Base-by-base conservation (phyloP, 2,797 vertebrate genomes). In the Notolepis coatsorum region DNA sequence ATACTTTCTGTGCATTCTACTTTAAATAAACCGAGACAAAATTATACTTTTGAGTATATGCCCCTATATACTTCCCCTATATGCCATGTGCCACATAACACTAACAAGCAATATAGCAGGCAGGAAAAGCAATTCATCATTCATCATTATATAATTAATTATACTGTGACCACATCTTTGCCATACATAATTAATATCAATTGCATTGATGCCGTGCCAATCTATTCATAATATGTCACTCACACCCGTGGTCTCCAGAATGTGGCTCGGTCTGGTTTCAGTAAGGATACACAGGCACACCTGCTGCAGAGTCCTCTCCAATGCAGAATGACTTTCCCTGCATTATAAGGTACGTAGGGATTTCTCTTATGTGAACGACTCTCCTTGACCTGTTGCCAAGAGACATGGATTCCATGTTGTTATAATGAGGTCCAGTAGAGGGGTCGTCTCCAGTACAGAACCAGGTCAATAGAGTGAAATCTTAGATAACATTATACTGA, bases 21-120 rank as follows among this genome's bases (percentile, higher is more conserved):
- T 30, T 61, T 79, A 3, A 85, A 88, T 84, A 81, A 86, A 37
- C 43, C 5, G 56, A n/a, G 17, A 37, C 7, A 43, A 42, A 21
- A 7, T 1, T 13, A 49, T 7, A 20, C 2, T 7, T 15, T 30
- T n/a, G n/a, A n/a, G n/a, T n/a, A n/a, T n/a, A n/a, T n/a, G n/a
- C n/a, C n/a, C n/a, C n/a, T n/a, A n/a, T n/a, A n/a, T n/a, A n/a
- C n/a, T n/a, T n/a, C n/a, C n/a, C n/a, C n/a, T n/a, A n/a, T n/a
- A n/a, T n/a, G n/a, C n/a, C n/a, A n/a, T n/a, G n/a, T 31, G 30
- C 30, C 30, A 31, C 2, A 31, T 2, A 2, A 31, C 30, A 31
- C 5, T 10, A 31, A 31, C 6, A 31, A 10, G 6, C 6, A 31
- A 31, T 31, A 31, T 1, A 13, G 2, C 37, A 39, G 17, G 5